Percentiles rank a stretch among this genome's conserved stretches.
phyloP scores from a whole-genome alignment of 2,113 vertebrate species.

The Rhagologus leucostigma region DNA sequence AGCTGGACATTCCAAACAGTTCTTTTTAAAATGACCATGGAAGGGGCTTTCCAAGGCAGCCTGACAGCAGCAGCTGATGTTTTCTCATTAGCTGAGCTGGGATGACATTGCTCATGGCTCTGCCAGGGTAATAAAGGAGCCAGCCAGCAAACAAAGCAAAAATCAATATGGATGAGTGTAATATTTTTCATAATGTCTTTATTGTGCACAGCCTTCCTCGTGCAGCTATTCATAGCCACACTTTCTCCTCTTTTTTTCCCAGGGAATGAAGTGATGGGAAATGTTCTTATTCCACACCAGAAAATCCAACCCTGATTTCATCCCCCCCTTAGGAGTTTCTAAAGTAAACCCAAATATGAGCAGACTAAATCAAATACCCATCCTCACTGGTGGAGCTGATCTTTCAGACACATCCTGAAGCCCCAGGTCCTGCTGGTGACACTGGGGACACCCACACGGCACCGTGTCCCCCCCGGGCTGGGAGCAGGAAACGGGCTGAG shows the following conservation, averaged over 20 bases:
- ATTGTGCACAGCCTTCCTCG: background rate
- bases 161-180: constrained; percentile 54
- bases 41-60: background rate
- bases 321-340: background rate
- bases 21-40: background rate
- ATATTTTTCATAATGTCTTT: constrained; percentile 44
- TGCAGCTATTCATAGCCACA: background rate
- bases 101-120: constrained; percentile 49
- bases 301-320: background rate
- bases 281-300: background rate
- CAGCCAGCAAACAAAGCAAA: constrained; percentile 43
- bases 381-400: background rate
- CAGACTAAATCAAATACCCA: background rate
- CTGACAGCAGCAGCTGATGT: background rate
- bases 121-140: constrained; percentile 11
- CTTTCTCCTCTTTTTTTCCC: background rate
- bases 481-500: background rate
- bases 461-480: rapidly evolving
- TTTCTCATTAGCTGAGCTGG: constrained; percentile 17
- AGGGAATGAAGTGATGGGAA: background rate
- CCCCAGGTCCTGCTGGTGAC: background rate
- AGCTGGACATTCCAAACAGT: background rate
- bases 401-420: background rate
- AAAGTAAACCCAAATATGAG: background rate
- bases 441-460: background rate